Evolutionary conservation across 2,113 vertebrate genomes (phyloP).

Genomic region (Odocoileus hemionus): DNA sequence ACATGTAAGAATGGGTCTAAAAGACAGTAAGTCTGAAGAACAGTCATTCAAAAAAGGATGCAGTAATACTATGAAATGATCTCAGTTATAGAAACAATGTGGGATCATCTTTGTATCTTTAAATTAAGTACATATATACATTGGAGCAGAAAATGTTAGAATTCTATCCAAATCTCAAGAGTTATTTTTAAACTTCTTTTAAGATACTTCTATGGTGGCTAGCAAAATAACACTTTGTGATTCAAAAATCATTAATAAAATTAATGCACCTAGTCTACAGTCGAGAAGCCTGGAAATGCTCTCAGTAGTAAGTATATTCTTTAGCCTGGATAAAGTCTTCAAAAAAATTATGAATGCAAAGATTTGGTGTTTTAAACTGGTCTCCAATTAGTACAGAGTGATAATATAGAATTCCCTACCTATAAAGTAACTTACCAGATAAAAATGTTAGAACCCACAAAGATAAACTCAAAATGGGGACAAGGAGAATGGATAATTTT

Average conservation of each 20-base stretch:
- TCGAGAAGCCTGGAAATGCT: not conserved
- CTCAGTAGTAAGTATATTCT: not conserved
- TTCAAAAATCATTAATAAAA: not conserved
- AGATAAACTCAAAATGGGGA: not conserved
- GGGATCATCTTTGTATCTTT: not conserved
- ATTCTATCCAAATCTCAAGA: not conserved
- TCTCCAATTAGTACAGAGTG: not conserved
- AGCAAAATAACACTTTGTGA: not conserved
- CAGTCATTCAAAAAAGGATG: not conserved
- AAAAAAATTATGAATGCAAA: not conserved
- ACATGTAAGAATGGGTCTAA: slow-evolving; percentile 22
- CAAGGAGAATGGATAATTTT: not conserved
- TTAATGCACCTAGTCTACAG: not conserved
- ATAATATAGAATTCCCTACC: not conserved
- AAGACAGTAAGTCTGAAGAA: slow-evolving; percentile 22
- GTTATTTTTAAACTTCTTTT: slow-evolving; percentile 27
- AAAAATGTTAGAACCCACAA: slow-evolving; percentile 19
- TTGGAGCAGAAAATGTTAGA: not conserved
- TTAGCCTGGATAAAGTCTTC: not conserved
- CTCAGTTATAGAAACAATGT: not conserved
- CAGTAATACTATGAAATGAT: not conserved
- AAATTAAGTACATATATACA: not conserved
- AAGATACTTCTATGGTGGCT: not conserved
- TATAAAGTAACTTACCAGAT: not conserved
- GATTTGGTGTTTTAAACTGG: not conserved